These are phyloP conservation scores for Probosciger aterrimus DNA, from an alignment of 2,113 vertebrate species.

Conservation along the genomic window DNA sequence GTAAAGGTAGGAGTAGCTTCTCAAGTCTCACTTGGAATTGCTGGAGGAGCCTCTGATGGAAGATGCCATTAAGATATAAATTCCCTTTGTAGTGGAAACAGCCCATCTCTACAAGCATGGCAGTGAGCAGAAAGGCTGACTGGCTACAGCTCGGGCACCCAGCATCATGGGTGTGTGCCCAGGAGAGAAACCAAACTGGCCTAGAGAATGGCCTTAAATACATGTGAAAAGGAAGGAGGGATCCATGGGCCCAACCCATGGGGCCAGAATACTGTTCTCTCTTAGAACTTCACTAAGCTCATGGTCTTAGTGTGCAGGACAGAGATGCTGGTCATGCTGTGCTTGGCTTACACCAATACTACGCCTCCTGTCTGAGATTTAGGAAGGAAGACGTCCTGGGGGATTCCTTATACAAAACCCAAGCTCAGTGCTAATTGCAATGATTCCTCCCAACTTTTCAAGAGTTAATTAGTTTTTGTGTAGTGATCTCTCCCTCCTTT, in stretches of 20 bases:
- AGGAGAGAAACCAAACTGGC: neutral
- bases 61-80: neutral
- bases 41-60: neutral
- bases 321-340: neutral
- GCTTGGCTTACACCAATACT: neutral
- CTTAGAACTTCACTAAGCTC: neutral
- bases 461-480: neutral
- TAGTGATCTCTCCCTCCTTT: neutral
- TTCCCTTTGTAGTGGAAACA: neutral
- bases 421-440: neutral
- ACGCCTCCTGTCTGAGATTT: neutral
- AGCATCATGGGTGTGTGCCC: neutral
- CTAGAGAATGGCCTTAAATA: neutral
- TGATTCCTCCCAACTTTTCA: neutral
- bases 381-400: neutral
- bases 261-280: neutral
- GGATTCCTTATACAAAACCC: neutral
- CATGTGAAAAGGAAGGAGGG: neutral
- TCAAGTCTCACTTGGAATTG: neutral
- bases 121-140: neutral
- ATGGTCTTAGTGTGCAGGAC: neutral
- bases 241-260: rapidly evolving
- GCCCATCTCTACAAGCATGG: too few species aligned
- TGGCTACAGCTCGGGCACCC: neutral
- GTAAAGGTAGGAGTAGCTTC: neutral